These are phyloP conservation scores for Sepiola atlantica DNA, from an alignment of 2,888 invertebrate genomes.

Conservation along the genomic window DNA sequence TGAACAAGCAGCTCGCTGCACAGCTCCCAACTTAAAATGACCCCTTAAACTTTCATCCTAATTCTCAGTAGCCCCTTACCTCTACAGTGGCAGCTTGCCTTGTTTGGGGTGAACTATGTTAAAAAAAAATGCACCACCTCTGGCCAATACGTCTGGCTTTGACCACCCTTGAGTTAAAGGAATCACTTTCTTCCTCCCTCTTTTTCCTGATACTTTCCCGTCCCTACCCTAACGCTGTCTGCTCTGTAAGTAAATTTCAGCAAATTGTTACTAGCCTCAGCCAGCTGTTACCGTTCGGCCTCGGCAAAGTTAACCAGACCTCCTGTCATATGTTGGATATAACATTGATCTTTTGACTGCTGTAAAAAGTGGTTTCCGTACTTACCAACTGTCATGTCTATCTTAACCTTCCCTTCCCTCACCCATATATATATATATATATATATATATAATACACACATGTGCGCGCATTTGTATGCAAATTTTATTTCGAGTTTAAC, in stretches of 20 bases:
- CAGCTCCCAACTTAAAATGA: no score
- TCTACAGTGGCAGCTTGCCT: no score
- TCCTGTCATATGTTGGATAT: neutral
- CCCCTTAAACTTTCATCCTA: no score
- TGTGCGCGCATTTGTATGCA: neutral
- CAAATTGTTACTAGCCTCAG: neutral
- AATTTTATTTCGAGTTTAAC: neutral
- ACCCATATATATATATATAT: neutral
- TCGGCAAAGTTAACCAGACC: neutral
- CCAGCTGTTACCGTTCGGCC: neutral
- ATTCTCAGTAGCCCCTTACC: no score
- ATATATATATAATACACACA: neutral
- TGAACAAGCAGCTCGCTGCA: no score
- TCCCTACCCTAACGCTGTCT: accelerated
- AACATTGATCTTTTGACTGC: neutral
- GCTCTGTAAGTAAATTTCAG: neutral
- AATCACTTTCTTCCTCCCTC: neutral
- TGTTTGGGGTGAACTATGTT: no score
- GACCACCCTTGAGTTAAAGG: no score
- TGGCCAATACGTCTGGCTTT: no score
- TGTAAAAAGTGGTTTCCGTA: neutral
- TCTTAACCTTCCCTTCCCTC: neutral
- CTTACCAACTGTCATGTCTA: neutral
- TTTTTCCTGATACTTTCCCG: neutral
- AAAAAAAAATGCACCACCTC: no score